Conservation (phyloP, 1,140 invertebrate genomes). For the Micrasema longulum region DNA sequence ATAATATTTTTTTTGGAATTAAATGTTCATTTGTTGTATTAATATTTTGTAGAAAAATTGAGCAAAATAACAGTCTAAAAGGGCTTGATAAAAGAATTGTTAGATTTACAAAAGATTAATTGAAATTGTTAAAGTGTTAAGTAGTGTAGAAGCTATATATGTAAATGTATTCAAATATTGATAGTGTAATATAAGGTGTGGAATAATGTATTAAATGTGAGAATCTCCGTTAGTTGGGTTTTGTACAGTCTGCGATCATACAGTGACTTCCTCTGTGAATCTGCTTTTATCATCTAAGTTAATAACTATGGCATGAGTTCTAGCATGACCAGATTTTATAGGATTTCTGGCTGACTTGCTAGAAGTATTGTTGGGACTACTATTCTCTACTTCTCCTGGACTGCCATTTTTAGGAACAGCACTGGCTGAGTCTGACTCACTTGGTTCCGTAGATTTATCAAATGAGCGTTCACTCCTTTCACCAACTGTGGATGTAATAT, state of each 20-base stretch:
- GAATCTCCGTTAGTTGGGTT: slow-evolving; percentile 5
- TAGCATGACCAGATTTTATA: slow-evolving; percentile 74
- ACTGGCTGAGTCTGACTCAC: slow-evolving; percentile 60
- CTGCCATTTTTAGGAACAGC: slow-evolving; percentile 42
- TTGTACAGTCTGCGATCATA: slow-evolving; percentile 64
- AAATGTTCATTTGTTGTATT: no score
- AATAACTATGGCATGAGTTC: slow-evolving; percentile 80
- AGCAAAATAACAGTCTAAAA: slow-evolving; percentile 28
- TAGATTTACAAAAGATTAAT: neutral
- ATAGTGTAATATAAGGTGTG: neutral
- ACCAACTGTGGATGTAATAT: slow-evolving; percentile 49
- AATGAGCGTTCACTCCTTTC: slow-evolving; percentile 54
- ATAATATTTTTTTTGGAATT: no score
- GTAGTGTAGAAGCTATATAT: no score
- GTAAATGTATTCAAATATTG: no score
- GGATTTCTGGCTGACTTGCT: slow-evolving; percentile 47
- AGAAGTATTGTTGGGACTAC: slow-evolving; percentile 40
- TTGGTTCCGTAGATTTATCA: slow-evolving; percentile 61
- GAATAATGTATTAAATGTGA: no score
- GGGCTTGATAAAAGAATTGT: neutral
- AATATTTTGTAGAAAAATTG: neutral
- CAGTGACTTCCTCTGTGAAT: slow-evolving; percentile 84
- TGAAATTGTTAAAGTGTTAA: neutral
- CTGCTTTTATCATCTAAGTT: slow-evolving; percentile 83
- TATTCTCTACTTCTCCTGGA: slow-evolving; percentile 37